These are phyloP conservation scores for Phylloscopus collybita DNA, from an alignment of 2,797 vertebrate species.

Conservation along the genomic window DNA sequence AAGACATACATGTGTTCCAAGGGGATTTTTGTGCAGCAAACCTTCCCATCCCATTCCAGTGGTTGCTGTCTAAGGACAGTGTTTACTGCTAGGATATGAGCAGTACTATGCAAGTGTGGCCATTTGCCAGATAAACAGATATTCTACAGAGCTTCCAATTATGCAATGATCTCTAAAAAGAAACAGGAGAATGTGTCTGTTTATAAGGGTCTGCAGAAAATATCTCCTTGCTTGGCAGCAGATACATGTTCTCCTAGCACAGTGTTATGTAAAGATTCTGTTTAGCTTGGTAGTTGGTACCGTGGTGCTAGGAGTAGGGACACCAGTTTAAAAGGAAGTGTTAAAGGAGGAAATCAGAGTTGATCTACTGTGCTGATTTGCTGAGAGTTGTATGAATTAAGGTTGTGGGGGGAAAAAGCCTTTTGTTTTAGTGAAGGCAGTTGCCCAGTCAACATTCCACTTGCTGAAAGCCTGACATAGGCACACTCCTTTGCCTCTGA, in stretches of 20 bases:
- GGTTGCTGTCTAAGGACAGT: constrained; percentile 27
- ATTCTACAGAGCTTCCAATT: constrained; percentile 66
- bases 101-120: constrained; percentile 48
- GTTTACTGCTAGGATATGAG: constrained; percentile 53
- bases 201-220: constrained; percentile 60
- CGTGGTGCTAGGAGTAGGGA: background rate
- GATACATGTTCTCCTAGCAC: background rate
- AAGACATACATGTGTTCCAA: background rate
- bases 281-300: background rate
- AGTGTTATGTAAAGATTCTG: constrained; percentile 33
- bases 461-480: background rate
- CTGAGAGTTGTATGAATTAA: background rate
- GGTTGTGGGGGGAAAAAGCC: background rate
- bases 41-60: background rate
- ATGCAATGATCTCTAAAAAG: constrained; percentile 63
- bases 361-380: background rate
- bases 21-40: background rate
- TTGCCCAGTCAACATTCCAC: background rate
- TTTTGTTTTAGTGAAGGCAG: background rate
- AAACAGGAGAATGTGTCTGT: constrained; percentile 65
- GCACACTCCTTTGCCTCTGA: background rate
- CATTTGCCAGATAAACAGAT: constrained; percentile 63
- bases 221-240: constrained; percentile 47
- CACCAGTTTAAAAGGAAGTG: background rate
- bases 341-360: background rate